Conservation (phyloP, 1,140 invertebrate genomes). For the Rhopalosiphum maidis region DNA sequence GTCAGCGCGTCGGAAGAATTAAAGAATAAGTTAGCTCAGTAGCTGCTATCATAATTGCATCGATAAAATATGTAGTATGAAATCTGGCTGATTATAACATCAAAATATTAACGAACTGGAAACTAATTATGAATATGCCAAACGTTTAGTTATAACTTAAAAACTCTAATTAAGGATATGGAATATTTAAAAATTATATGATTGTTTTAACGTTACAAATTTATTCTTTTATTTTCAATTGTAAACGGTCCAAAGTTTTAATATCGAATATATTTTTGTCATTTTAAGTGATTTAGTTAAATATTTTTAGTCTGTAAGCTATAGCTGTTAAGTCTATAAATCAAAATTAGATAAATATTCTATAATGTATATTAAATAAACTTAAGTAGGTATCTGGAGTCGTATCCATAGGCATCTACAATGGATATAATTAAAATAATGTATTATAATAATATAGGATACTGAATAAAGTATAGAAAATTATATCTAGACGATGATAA, state of each 20-base stretch:
- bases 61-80: neutral
- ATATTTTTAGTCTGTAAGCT: neutral
- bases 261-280: neutral
- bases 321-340: neutral
- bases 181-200: neutral
- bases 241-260: neutral
- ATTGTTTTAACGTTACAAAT: neutral
- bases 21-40: neutral
- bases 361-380: neutral
- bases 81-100: neutral
- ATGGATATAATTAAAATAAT: neutral
- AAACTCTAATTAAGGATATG: no score
- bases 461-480: neutral
- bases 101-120: neutral
- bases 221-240: neutral
- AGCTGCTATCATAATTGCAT: neutral
- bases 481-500: neutral
- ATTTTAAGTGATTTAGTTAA: neutral
- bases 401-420: no score
- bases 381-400: neutral
- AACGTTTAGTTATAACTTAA: neutral
- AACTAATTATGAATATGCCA: neutral
- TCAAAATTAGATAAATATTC: neutral
- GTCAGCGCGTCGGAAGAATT: neutral
- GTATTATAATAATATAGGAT: no score